Percentiles rank a stretch among this genome's conserved stretches.
Conservation (phyloP, 2,888 invertebrate species). For the Salpingus planirostris region DNA sequence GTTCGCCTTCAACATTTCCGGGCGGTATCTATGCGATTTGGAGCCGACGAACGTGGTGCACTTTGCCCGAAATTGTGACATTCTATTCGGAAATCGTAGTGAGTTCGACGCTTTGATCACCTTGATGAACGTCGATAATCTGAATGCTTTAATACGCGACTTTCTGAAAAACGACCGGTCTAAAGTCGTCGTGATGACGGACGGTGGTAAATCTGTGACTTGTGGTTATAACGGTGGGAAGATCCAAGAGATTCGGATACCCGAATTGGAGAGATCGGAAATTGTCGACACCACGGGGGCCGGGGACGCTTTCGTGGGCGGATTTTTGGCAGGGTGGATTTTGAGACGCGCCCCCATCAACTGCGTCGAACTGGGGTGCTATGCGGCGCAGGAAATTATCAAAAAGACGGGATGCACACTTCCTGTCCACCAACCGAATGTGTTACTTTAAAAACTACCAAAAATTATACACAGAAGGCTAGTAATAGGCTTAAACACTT, state of each 20-base stretch:
- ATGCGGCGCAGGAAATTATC: conserved; percentile 43
- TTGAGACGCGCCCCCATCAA: conserved; percentile 35
- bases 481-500: too few species aligned
- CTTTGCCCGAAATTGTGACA: conserved; percentile 42
- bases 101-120: conserved; percentile 45
- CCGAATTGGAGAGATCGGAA: conserved; percentile 33
- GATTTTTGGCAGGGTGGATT: conserved; percentile 47
- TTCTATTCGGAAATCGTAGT: conserved; percentile 49
- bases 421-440: conserved; percentile 24
- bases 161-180: conserved; percentile 19
- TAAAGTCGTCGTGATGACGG: conserved; percentile 54
- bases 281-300: conserved; percentile 52
- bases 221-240: conserved; percentile 33
- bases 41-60: conserved; percentile 38
- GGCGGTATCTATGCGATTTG: conserved; percentile 44
- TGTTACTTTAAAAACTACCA: conserved; percentile 3
- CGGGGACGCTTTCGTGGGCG: conserved; percentile 53
- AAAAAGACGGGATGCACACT: conserved; percentile 44
- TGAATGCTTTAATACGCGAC: conserved; percentile 10
- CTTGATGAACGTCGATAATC: conserved; percentile 21
- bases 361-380: conserved; percentile 42
- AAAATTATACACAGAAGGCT: too few species aligned
- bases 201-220: conserved; percentile 49
- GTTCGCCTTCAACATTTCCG: conserved; percentile 48
- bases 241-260: conserved; percentile 32